These are phyloP conservation scores for Babyrousa celebensis DNA, from an alignment of 2,797 vertebrate genomes.

Conservation along the genomic window DNA sequence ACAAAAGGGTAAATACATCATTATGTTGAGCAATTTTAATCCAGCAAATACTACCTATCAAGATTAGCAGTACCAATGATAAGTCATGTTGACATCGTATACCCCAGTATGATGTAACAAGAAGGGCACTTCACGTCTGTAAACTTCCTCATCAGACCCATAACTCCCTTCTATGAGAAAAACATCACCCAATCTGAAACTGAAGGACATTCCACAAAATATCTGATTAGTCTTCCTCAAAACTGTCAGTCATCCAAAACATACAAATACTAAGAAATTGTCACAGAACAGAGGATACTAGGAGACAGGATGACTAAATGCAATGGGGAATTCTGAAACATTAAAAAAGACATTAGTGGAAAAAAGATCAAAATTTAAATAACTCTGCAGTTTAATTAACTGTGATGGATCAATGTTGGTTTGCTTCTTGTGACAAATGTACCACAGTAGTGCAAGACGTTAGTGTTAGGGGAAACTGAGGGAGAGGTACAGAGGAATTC, in stretches of 20 bases:
- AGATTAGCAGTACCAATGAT: neutral
- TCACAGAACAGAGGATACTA: neutral
- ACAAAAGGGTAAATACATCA: neutral
- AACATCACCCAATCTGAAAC: neutral
- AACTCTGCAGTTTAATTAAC: neutral
- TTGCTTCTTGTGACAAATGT: neutral
- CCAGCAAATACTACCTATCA: neutral
- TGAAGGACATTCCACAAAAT: neutral
- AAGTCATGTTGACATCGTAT: neutral
- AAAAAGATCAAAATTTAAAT: neutral
- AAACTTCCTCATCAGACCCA: neutral
- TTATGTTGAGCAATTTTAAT: neutral
- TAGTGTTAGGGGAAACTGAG: neutral
- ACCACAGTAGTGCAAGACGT: neutral
- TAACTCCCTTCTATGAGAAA: neutral
- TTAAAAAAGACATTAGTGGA: neutral
- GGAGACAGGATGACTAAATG: neutral
- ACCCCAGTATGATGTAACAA: neutral
- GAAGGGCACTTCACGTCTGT: neutral
- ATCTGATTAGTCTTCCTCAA: neutral
- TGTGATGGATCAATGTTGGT: neutral
- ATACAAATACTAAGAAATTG: neutral
- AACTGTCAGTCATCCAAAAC: neutral
- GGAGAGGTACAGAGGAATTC: neutral
- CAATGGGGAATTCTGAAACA: neutral